A percentile compares a stretch with the other conserved stretches of the same genome.
These are phyloP conservation scores for Brachionus koreanus DNA, from an alignment of 1,140 invertebrate species.

Conservation along the genomic window DNA sequence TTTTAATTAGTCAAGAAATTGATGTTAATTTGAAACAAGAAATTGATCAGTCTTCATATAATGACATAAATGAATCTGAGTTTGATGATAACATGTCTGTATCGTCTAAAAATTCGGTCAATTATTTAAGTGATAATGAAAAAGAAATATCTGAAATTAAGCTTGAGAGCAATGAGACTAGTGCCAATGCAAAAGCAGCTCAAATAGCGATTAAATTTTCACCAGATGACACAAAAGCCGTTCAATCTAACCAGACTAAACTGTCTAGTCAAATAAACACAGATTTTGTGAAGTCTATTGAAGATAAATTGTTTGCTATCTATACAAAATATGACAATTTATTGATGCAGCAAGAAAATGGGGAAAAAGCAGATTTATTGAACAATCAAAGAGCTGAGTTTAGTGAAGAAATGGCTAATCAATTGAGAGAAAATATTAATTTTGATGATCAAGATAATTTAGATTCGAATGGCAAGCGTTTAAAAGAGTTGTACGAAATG, in stretches of 20 bases:
- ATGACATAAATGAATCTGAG: neutral
- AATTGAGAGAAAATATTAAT: conserved; percentile 15
- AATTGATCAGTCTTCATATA: neutral
- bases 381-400: neutral
- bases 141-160: conserved; percentile 18
- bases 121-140: conserved; percentile 28
- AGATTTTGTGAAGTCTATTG: conserved; percentile 16
- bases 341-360: neutral
- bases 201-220: neutral
- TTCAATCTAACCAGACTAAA: neutral
- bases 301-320: neutral
- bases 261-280: neutral
- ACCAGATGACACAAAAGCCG: neutral
- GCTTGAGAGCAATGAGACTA: neutral
- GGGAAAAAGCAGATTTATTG: neutral
- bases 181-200: neutral
- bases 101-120: neutral
- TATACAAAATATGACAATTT: conserved; percentile 35
- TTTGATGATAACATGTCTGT: neutral
- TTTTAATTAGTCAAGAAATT: neutral
- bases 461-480: neutral
- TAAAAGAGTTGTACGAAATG: conserved; percentile 16
- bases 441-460: neutral
- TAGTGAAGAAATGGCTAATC: conserved; percentile 19
- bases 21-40: neutral